Conservation (phyloP, 2,113 vertebrate genomes). For the Vireo altiloquus region DNA sequence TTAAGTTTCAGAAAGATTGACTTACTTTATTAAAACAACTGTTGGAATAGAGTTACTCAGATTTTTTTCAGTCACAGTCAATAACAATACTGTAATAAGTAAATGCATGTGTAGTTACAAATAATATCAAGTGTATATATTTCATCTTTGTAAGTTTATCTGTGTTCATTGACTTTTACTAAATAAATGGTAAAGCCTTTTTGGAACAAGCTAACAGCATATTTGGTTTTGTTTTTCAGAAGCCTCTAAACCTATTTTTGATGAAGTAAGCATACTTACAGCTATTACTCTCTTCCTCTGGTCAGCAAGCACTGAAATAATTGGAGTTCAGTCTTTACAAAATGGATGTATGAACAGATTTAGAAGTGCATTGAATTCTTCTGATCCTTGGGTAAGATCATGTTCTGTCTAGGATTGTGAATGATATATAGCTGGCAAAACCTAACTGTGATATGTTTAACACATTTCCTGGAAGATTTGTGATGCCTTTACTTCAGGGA, state of each 20-base stretch:
- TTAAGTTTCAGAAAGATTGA: background rate
- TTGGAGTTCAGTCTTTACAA: conserved; percentile 92
- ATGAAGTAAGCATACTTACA: conserved; percentile 93
- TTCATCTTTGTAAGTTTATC: background rate
- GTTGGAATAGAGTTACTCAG: background rate
- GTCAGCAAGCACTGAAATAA: conserved; percentile 88
- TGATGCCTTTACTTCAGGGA: background rate
- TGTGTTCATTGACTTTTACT: background rate
- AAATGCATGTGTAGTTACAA: background rate
- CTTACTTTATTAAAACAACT: background rate
- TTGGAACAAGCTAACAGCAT: background rate
- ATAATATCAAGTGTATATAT: background rate
- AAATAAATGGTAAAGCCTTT: background rate
- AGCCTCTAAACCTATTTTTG: conserved; percentile 79
- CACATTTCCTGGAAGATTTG: background rate
- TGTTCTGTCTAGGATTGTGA: background rate
- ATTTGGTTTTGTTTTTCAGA: conserved; percentile 72
- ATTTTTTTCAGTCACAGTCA: background rate
- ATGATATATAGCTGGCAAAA: background rate
- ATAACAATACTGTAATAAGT: background rate
- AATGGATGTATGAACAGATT: conserved; percentile 92
- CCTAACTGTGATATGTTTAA: background rate
- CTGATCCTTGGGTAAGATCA: conserved; percentile 87
- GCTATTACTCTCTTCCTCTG: conserved; percentile 92
- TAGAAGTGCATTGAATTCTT: conserved; percentile 87